Evolutionary conservation across 2,113 vertebrate species (phyloP).

Genomic region (Entelurus aequoreus): DNA sequence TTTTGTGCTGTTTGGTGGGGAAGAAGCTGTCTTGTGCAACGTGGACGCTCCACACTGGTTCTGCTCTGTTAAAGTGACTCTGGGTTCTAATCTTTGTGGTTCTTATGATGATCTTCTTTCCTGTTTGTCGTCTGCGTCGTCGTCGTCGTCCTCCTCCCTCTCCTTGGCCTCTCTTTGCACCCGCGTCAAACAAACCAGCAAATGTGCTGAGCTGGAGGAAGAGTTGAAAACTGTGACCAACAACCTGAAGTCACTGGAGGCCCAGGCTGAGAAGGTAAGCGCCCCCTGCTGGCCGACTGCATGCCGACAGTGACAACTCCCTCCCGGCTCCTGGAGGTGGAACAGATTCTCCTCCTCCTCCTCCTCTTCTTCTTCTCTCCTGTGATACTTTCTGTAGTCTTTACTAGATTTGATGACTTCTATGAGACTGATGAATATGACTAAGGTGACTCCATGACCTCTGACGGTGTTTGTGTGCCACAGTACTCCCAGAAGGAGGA

Average conservation of each 20-base stretch:
- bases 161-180: constrained; percentile 61
- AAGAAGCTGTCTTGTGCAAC: constrained; percentile 27
- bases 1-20: not conserved
- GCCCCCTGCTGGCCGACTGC: constrained; percentile 17
- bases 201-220: constrained; percentile 99
- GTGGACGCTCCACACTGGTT: constrained; percentile 21
- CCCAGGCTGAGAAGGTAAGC: constrained; percentile 99
- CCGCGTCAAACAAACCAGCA: constrained; percentile 87
- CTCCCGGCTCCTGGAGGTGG: not conserved
- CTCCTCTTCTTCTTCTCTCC: constrained; percentile 5
- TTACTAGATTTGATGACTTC: not conserved
- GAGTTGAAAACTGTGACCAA: constrained; percentile 99
- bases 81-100: constrained; percentile 48
- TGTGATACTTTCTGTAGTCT: not conserved
- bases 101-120: constrained; percentile 72
- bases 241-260: constrained; percentile 99
- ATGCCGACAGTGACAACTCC: constrained; percentile 35
- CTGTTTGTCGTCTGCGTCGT: constrained; percentile 48
- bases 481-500: constrained; percentile 99
- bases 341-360: constrained; percentile 1
- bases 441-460: not conserved
- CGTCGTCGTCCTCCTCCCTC: constrained; percentile 19
- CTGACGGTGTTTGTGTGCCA: constrained; percentile 55
- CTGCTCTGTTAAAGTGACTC: constrained; percentile 50
- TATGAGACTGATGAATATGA: too few species aligned